These are phyloP conservation scores for Dromius quadrimaculatus DNA, from an alignment of 2,888 invertebrate species.

Conservation along the genomic window DNA sequence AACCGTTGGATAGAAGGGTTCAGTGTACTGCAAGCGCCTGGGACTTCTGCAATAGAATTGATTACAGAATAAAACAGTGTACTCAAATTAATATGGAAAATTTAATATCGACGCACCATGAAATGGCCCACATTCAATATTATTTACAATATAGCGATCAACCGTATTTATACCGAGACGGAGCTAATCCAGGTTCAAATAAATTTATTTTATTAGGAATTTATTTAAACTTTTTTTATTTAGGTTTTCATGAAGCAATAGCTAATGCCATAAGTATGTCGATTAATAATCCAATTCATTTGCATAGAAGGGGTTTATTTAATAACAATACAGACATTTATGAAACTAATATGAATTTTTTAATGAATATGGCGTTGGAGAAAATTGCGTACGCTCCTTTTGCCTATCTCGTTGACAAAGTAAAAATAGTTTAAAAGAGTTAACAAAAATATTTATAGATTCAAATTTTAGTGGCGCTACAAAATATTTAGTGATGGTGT, in stretches of 20 bases:
- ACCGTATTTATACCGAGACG: conserved; percentile 81
- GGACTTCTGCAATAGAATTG: conserved; percentile 87
- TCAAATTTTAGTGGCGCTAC: conserved; percentile 80
- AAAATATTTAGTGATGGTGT: conserved; percentile 81
- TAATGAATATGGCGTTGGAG: conserved; percentile 82
- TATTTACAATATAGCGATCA: conserved; percentile 83
- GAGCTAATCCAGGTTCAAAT: conserved; percentile 81
- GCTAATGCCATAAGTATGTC: conserved; percentile 85
- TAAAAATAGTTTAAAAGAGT: conserved; percentile 60
- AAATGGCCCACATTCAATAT: conserved; percentile 87
- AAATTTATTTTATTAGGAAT: background rate
- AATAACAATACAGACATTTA: conserved; percentile 75
- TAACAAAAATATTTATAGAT: conserved; percentile 3
- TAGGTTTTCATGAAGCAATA: conserved; percentile 88
- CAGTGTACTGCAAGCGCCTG: conserved; percentile 85
- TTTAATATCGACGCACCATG: conserved; percentile 82
- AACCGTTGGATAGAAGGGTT: conserved; percentile 78
- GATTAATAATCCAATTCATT: conserved; percentile 81
- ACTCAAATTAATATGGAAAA: conserved; percentile 84
- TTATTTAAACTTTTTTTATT: conserved; percentile 52
- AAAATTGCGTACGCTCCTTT: conserved; percentile 85
- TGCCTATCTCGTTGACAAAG: conserved; percentile 84
- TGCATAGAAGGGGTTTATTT: conserved; percentile 79
- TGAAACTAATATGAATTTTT: conserved; percentile 81
- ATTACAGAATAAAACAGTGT: conserved; percentile 88